These are phyloP conservation scores for Stenodera caucasica DNA, from an alignment of 2,888 invertebrate species.

Conservation along the genomic window DNA sequence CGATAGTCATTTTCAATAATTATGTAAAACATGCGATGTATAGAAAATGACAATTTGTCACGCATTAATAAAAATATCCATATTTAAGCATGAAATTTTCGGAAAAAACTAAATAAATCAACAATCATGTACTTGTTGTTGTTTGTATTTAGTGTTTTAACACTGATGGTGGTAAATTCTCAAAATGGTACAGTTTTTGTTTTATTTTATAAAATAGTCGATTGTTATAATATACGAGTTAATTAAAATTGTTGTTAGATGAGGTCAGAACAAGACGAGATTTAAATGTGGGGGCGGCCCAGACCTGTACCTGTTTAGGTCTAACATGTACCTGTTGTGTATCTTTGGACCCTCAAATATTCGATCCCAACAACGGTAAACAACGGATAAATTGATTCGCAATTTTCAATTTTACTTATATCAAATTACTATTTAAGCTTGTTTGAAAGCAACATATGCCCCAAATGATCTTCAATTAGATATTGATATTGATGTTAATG, in stretches of 20 bases:
- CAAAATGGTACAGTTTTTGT: not conserved
- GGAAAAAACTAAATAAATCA: not conserved
- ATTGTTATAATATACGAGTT: not conserved
- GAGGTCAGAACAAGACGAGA: constrained; percentile 1
- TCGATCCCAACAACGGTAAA: constrained; percentile 4
- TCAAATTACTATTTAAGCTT: constrained; percentile 11
- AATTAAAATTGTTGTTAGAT: constrained; percentile 7
- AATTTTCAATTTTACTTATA: not conserved
- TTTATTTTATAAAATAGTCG: not conserved
- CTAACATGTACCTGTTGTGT: constrained; percentile 16
- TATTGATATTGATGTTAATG: constrained; percentile 11
- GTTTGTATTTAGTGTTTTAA: not conserved
- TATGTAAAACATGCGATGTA: not conserved
- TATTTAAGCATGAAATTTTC: not conserved
- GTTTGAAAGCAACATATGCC: constrained; percentile 13
- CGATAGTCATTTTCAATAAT: not conserved
- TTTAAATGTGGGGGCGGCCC: constrained; percentile 6
- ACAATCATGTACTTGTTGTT: not conserved
- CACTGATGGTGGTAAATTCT: not conserved
- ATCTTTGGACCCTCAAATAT: constrained; percentile 9
- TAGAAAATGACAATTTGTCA: not conserved
- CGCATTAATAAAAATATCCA: not conserved
- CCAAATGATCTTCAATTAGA: constrained; percentile 17
- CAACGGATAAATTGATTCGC: not conserved
- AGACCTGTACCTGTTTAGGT: constrained; percentile 13